Evolutionary conservation across 2,888 invertebrate species (phyloP), one percentile per base, ranked within the genome.

Genomic region (Sericinus montela): DNA sequence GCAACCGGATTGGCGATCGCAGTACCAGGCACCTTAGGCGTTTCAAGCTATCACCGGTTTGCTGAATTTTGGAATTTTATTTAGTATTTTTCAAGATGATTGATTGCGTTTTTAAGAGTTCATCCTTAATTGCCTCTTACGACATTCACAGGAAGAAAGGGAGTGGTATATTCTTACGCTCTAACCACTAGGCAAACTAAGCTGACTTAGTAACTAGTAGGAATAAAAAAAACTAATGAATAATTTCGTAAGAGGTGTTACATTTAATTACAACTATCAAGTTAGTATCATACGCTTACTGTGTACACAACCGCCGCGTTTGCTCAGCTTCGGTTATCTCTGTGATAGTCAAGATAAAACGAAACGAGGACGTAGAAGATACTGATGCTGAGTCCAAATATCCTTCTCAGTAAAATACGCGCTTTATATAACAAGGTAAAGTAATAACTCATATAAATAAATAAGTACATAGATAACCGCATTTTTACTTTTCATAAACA

Each of bases 251-350:
- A 50, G 25, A 41, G 11, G 29, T 37, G 25, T 32, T 37, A 37
- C 45, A 51, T 51, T 42, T 51, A 51, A 51, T 51, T 51, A 51
- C 37, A 42, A 50, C 50, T 42, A 51, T 51, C 45, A 51, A 51
- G 50, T 45, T 32, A 36, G 30, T 51, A 51, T 45, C 45, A 45
- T 30, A 41, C 47, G 50, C 45, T 28, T 36, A 11, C 45, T 45
- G 32, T 51, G 50, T 29, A 51, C 50, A 51, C 45, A 51, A 41
- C 42, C 16, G 19, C 10, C 30, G 45, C 30, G 50, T 51, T 51
- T 51, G 28, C 50, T 28, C 42, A 51, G 50, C 50, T 41, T 25
- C 41, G 42, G 45, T 51, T 51, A 51, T 51, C 50, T 51, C 25
- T 1, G 37, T 32, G 45, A 46, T 51, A 45, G 45, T 46, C 36